These are phyloP conservation scores for Cyprinodon tularosa DNA, from an alignment of 2,113 vertebrate species.

Conservation along the genomic window DNA sequence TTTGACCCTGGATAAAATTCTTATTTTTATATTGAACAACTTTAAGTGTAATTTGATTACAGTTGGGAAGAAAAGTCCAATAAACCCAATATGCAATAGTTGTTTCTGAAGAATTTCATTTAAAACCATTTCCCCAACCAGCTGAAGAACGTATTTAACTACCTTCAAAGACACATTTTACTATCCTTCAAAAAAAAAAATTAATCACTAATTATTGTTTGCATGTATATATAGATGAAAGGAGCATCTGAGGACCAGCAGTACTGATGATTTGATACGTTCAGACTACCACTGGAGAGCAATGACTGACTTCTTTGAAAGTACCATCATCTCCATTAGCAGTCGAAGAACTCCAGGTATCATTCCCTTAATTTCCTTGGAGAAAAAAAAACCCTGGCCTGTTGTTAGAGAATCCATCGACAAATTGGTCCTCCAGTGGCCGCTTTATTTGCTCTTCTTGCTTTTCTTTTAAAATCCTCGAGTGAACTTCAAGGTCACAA, in stretches of 20 bases:
- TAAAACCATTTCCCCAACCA: too few species aligned
- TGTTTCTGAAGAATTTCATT: not conserved
- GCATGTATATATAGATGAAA: not conserved
- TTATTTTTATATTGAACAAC: not conserved
- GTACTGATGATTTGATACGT: slow-evolving; percentile 7
- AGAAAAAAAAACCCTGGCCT: not conserved
- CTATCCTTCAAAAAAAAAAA: not conserved
- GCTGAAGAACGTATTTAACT: not conserved
- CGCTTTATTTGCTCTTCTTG: slow-evolving; percentile 25
- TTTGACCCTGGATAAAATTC: not conserved
- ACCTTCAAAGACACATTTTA: not conserved
- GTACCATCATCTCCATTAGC: not conserved
- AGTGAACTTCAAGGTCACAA: slow-evolving; percentile 72
- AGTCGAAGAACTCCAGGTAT: slow-evolving; percentile 17
- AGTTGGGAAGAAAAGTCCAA: not conserved
- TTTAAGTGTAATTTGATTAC: not conserved
- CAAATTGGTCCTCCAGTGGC: slow-evolving; percentile 11
- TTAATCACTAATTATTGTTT: not conserved
- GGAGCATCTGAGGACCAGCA: slow-evolving; percentile 4
- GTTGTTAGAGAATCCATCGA: slow-evolving; percentile 34
- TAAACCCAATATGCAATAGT: not conserved
- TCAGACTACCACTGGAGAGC: not conserved
- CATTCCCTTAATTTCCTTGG: slow-evolving; percentile 9
- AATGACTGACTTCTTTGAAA: slow-evolving; percentile 9
- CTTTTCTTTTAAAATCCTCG: slow-evolving; percentile 68